These are phyloP conservation scores for Aldrovandia affinis DNA, from an alignment of 2,797 vertebrate genomes.

Conservation along the genomic window DNA sequence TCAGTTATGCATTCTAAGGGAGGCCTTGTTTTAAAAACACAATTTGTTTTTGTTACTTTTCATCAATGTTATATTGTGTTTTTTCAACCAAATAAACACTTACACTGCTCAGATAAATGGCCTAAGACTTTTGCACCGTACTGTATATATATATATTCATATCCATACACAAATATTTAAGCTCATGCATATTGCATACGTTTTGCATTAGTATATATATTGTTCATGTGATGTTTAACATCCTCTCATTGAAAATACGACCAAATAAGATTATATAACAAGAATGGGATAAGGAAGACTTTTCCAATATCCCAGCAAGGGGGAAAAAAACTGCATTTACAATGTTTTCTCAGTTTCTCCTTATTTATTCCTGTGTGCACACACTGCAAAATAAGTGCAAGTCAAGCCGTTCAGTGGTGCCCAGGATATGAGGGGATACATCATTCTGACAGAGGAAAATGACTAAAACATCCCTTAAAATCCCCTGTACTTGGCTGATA, in stretches of 20 bases:
- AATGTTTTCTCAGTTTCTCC: constrained; percentile 45
- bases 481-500: constrained; percentile 56
- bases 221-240: neutral
- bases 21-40: too few relatives aligned
- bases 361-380: constrained; percentile 45
- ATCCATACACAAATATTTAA: neutral
- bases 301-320: neutral
- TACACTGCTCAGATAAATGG: too few relatives aligned
- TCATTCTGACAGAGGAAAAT: constrained; percentile 57
- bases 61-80: too few relatives aligned
- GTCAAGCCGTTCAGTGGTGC: constrained; percentile 53
- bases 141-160: too few relatives aligned
- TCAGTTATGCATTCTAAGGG: too few relatives aligned
- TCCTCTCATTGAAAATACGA: neutral
- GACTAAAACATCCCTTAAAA: constrained; percentile 55
- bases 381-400: constrained; percentile 53
- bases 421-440: constrained; percentile 46
- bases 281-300: neutral
- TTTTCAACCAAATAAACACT: too few relatives aligned
- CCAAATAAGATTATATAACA: neutral
- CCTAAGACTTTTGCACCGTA: too few relatives aligned
- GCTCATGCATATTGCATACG: neutral
- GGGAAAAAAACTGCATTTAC: constrained; percentile 14
- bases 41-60: too few relatives aligned
- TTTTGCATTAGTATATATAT: neutral